Evolutionary conservation across 2,888 invertebrate genomes (phyloP), one percentile per base, ranked within the genome.

Genomic region (Bombylius discolor): DNA sequence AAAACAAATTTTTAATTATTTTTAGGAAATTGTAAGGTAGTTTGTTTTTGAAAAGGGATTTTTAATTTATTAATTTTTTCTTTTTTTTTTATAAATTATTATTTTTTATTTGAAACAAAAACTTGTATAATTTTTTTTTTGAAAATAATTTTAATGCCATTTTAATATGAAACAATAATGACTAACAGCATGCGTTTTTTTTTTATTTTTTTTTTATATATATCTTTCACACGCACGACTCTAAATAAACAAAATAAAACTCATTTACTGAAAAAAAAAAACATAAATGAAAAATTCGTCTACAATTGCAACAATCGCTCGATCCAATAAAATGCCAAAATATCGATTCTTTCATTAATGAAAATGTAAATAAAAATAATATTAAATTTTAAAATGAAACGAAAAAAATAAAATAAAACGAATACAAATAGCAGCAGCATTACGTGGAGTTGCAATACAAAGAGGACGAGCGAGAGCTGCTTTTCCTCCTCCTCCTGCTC

Each of bases 361-460:
- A 36, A 23, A 23, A 23, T 23, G 23, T 23, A 23, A 23, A 23
- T 23, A 23, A 23, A 23, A 23, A 45, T 49, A 49, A 34, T n/a
- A 45, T 11, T 14, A 8, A 54, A 44, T 52, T 53, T 59, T 49
- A 55, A 47, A 33, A 42, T 47, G n/a, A 49, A 11, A 52, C 45
- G 45, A 57, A 54, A 14, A 58, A 52, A 45, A 52, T 42, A 47
- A 53, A 14, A 52, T 23, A 52, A 51, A 31, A 34, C 11, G 12
- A 42, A 42, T 42, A 46, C 33, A 67, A 59, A 78, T 81, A 81
- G 88, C 85, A 69, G 87, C 89, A 70, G 86, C 87, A 65, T 77
- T 90, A 68, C 80, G 89, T 71, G 90, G 89, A 66, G 89, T 89
- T 66, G 87, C 89, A 63, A 85, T 90, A 67, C 89, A 89, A 70